Conservation (phyloP, 2,797 vertebrate genomes). For the Fistularia tabacaria region DNA sequence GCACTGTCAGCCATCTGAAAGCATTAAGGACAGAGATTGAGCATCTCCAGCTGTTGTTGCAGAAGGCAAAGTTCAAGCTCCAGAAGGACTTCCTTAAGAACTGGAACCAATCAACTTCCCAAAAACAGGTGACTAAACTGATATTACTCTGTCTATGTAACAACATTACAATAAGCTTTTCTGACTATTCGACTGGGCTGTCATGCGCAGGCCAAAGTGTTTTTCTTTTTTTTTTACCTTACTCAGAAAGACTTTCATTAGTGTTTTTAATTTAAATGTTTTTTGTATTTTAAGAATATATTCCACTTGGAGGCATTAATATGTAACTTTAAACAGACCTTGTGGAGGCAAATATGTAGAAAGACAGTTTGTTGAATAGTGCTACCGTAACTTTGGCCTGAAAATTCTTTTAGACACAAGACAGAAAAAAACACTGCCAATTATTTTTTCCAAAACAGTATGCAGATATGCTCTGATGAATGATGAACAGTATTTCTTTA, state of each 20-base stretch:
- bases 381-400: too few species aligned
- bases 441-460: too few species aligned
- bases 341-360: too few species aligned
- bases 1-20: conserved; percentile 76
- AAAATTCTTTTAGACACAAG: too few species aligned
- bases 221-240: not conserved
- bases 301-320: too few species aligned
- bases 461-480: too few species aligned
- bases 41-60: conserved; percentile 86
- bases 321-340: too few species aligned
- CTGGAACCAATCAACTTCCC: conserved; percentile 80
- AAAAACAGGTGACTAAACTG: conserved; percentile 74
- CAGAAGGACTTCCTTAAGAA: conserved; percentile 88
- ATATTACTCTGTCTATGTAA: conserved; percentile 11
- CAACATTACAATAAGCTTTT: too few species aligned
- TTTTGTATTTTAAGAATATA: too few species aligned
- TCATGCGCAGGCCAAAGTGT: not conserved
- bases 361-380: too few species aligned
- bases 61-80: conserved; percentile 84
- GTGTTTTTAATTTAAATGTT: too few species aligned
- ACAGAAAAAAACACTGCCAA: conserved; percentile 13
- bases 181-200: not conserved
- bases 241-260: too few species aligned
- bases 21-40: conserved; percentile 88
- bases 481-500: conserved; percentile 31